Evolutionary conservation across 2,888 invertebrate genomes (phyloP), one percentile per base, ranked within the genome.

Genomic region (Tipula helvola): DNA sequence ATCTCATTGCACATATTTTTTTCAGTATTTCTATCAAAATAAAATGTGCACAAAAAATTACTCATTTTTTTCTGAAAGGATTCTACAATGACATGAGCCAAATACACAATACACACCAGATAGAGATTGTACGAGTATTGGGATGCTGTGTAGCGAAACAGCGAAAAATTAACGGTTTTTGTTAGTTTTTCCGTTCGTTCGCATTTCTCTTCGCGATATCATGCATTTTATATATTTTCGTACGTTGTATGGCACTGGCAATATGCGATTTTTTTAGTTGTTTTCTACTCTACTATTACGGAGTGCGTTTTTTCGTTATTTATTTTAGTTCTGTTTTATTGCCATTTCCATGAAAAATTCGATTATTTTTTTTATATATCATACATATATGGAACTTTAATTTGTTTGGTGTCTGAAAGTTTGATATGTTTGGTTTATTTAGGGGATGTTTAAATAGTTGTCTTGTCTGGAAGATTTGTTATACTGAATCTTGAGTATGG

Each of bases 1-100:
- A 84, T 84, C 84, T 84, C 84, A 16, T 84, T 84, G 84, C 84
- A 84, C 41, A 84, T 84, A 39, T 84, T 84, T 84, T 41, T 84
- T 39, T 84, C 84, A 71, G 10, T 28, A 71, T 71, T 71, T 71
- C 71, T 71, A 71, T 71, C 71, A 71, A 71, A 71, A 71, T 71
- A 71, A 71, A 71, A 71, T 71, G 71, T 28, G 10, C 28, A 28
- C 28, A 71, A 71, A 71, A 52, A 71, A 71, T 28, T 28, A 71
- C 71, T 71, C 28, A 71, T 12, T 71, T 71, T 71, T 71, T 71
- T 71, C 8, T 18, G 57, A 28, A 71, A 71, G 71, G 71, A 71
- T 71, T 71, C 71, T 28, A 71, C 71, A 71, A 71, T 71, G 71
- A 71, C 71, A 71, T 71, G 28, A 71, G 71, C 71, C 71, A 71